Conservation (phyloP, 30 jellyfish, hydroid and myxozoan genomes). For the Hydra vulgaris region DNA sequence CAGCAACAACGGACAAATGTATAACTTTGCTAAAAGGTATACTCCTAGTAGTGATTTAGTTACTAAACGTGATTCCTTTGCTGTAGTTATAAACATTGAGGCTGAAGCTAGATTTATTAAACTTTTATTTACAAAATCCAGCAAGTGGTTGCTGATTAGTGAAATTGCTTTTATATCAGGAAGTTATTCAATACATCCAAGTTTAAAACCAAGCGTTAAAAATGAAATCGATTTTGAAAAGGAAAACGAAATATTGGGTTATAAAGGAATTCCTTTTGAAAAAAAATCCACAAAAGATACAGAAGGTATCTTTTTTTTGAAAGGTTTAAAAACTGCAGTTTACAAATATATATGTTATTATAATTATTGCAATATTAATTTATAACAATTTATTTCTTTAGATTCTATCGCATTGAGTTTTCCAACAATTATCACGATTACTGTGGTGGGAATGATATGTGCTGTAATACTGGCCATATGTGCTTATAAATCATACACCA, state of each 20-base stretch:
- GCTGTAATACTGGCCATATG: conserved; percentile 38
- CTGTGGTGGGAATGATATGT: conserved; percentile 49
- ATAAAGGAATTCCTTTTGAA: neutral
- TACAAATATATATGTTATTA: no score
- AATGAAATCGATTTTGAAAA: neutral
- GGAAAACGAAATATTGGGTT: neutral
- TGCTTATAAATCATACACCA: conserved; percentile 24
- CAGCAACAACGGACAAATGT: conserved; percentile 46
- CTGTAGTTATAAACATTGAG: conserved; percentile 23
- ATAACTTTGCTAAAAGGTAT: conserved; percentile 29
- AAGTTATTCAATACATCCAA: conserved; percentile 11
- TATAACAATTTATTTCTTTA: no score
- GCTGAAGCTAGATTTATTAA: conserved; percentile 27
- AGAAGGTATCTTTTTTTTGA: neutral
- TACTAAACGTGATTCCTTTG: conserved; percentile 44
- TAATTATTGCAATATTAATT: no score
- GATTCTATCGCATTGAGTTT: conserved; percentile 47
- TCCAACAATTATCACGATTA: conserved; percentile 80
- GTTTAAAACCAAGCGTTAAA: neutral
- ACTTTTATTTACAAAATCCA: conserved; percentile 30
- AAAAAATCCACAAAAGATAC: neutral
- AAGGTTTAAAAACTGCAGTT: no score
- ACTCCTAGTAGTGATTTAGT: conserved; percentile 47
- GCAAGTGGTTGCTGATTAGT: conserved; percentile 53
- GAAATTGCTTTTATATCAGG: conserved; percentile 79